These are phyloP conservation scores for Gopherus flavomarginatus DNA, from an alignment of 2,113 vertebrate species.

Conservation along the genomic window DNA sequence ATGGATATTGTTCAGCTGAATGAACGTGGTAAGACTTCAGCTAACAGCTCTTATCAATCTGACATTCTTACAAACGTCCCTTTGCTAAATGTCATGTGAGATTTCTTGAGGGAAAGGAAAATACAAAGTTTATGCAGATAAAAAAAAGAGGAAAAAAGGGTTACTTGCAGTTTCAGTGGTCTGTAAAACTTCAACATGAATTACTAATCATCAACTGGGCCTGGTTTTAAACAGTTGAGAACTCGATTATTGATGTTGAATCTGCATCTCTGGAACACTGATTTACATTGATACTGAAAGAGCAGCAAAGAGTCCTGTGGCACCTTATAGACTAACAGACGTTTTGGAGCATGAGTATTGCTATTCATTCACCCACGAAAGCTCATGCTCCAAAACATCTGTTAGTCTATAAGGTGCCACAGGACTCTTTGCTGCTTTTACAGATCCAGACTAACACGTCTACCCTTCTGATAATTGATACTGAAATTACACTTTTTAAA, in stretches of 20 bases:
- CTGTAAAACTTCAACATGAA: conserved; percentile 18
- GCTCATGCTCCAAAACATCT: too few relatives aligned
- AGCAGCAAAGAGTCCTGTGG: too few relatives aligned
- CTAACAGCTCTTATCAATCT: conserved; percentile 79
- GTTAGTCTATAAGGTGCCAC: too few relatives aligned
- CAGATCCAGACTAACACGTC: too few relatives aligned
- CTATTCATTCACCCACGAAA: too few relatives aligned
- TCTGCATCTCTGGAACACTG: not conserved
- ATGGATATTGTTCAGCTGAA: conserved; percentile 66
- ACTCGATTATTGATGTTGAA: conserved; percentile 30
- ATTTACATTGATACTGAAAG: not conserved
- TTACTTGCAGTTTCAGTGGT: conserved; percentile 10
- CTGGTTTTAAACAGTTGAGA: not conserved
- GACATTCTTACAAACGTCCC: conserved; percentile 77
- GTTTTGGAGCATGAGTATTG: too few relatives aligned
- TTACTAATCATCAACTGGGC: conserved; percentile 9
- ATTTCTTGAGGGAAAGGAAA: conserved; percentile 72
- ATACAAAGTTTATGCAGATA: conserved; percentile 67
- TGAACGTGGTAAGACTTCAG: conserved; percentile 60
- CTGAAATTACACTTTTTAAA: not conserved
- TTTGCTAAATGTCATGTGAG: conserved; percentile 79
- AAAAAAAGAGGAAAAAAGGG: conserved; percentile 46
- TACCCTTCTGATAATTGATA: not conserved
- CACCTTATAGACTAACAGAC: too few relatives aligned
- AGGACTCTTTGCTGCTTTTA: too few relatives aligned